phyloP scores from a whole-genome alignment of 2,113 vertebrate species.

The chimpanzee (Pan troglodytes) region DNA sequence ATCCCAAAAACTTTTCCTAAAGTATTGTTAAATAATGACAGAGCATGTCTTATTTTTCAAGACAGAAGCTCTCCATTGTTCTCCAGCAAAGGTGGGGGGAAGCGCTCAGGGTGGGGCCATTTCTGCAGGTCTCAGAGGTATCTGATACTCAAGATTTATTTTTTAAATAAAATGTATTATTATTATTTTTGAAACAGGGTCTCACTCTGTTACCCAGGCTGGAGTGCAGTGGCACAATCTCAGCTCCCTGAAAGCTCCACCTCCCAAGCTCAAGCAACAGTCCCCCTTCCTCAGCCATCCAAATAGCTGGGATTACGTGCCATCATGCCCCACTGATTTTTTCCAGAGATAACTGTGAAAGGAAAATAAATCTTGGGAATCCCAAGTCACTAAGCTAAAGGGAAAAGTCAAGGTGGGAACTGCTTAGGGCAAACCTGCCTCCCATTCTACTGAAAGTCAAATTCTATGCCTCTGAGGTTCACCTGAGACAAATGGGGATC shows the following conservation, averaged over 20 bases:
- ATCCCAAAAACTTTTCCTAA: not conserved
- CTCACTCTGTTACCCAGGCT: not conserved
- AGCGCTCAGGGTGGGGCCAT: too few species aligned
- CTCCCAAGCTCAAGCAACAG: not conserved
- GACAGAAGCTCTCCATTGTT: not conserved
- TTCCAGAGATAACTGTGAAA: too few species aligned
- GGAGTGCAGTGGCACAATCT: not conserved
- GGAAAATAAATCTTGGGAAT: too few species aligned
- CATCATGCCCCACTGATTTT: not conserved
- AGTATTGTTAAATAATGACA: not conserved
- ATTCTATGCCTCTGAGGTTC: too few species aligned
- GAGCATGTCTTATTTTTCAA: not conserved
- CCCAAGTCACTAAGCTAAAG: too few species aligned
- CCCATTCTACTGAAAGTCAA: too few species aligned
- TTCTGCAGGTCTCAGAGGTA: too few species aligned
- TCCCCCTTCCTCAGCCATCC: not conserved
- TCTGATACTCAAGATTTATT: too few species aligned
- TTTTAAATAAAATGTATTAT: too few species aligned
- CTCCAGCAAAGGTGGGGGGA: not conserved
- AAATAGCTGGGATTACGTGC: not conserved
- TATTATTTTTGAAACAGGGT: not conserved
- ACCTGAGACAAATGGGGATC: too few species aligned
- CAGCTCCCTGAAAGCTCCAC: not conserved
- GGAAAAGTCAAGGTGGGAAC: too few species aligned
- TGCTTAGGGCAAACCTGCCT: too few species aligned